Base-by-base conservation (phyloP, 2,113 vertebrate genomes). In the Coracopsis vasa region DNA sequence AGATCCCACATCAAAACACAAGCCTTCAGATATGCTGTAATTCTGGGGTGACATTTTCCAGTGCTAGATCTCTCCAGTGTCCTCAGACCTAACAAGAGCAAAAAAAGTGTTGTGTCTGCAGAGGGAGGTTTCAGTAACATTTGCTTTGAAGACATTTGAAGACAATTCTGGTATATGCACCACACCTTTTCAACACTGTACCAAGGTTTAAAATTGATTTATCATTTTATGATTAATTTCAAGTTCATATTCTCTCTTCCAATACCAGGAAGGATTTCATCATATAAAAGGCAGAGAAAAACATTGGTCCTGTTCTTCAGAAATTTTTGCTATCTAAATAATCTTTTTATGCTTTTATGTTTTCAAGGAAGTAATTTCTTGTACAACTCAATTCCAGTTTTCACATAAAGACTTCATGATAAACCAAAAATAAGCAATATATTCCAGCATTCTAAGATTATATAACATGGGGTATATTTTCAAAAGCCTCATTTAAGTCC, bases 41-140 rank as follows among this genome's bases (percentile, higher is more conserved):
- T 53, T 80, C 33, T 27, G 4, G 24, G 4, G 17, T 8, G 4
- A 8, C 1, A 1, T 54, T 20, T 50, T 39, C 17, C 4, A 9
- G 9, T 20, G 41, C 8, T 61, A 35, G 7, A 37, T 41, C 8
- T 74, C 16, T 35, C 23, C 16, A 47, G 4, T 13, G 37, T 29
- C 23, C 35, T 83, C 47, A 67, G 25, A 54, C 1, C 4, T 51
- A 67, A 17, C 7, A 74, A 9, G 6, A 72, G 7, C 5, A 37
- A 83, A 14, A 50, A 47, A 64, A 65, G 21, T n/a, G 13, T 4
- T 78, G 16, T 3, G 12, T 25, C 13, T 62, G 23, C 31, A 39
- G 50, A 58, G 4, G 11, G 8, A 58, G 4, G 10, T 27, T 61
- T 82, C 16, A 17, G 15, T 35, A 48, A 35, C 0, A 0, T 67